Evolutionary conservation across 2,113 vertebrate species (phyloP), one percentile per base, ranked within the genome.

Genomic region (Clarias macrocephalus): DNA sequence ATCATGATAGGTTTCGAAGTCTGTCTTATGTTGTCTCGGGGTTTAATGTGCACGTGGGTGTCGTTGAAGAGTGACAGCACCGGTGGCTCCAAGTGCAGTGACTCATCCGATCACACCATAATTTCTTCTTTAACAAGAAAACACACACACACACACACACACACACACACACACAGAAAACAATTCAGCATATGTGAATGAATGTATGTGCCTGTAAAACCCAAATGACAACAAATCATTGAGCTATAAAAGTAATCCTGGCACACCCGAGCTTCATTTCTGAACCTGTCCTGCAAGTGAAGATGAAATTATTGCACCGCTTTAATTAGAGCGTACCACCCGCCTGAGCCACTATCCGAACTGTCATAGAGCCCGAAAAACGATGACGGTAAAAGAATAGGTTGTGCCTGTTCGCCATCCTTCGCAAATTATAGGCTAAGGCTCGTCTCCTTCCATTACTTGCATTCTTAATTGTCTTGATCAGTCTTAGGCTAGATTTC

Each of bases 271-370:
- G 85, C 54, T 63, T 75, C 57, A 63, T 82, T 87, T 82, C 66
- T n/a, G 68, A 75, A 68, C 56, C 52, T 70, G 48, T 82, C 79
- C 80, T 48, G 30, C 80, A n/a, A 54, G 57, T 54, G 79, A 59
- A 75, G 57, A 82, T 63, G 57, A 82, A 87, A 87, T 86, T 54
- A 87, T 82, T 65, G 86, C 57, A 5, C n/a, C 2, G n/a, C 80
- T 75, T 82, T 87, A 82, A 87, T 87, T 87, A 75, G 80, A 72
- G n/a, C 12, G 0, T n/a, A 63, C 25, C 80, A 63, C 80, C 79
- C 59, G 37, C 79, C 30, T 23, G 33, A 73, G 85, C 75, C 62
- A 3, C 75, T 68, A 68, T 57, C 56, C 19, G 12, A 63, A 75
- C 79, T 82, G 80, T 82, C 80, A 82, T 48, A 63, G 16, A 60